Percentiles rank a stretch among this genome's conserved stretches.
phyloP scores from a whole-genome alignment of 1,140 invertebrate genomes.

The Melipona quadrifasciata region DNA sequence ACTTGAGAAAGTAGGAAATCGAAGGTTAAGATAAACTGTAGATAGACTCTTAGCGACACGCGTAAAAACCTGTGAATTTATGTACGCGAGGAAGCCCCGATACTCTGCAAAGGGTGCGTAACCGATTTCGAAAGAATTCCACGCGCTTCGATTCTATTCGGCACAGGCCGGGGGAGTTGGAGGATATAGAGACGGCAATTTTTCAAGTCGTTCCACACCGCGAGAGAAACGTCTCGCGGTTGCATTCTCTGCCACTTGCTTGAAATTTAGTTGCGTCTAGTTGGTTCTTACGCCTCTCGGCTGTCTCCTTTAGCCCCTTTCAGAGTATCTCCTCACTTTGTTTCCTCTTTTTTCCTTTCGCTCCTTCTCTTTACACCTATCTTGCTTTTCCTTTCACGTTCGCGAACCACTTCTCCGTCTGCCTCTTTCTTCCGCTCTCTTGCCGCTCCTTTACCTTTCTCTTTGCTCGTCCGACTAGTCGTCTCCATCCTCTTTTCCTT shows the following conservation, averaged over 20 bases:
- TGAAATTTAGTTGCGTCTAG: slow-evolving; percentile 65
- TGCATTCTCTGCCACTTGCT: slow-evolving; percentile 27
- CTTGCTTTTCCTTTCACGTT: neutral
- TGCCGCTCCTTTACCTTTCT: slow-evolving; percentile 26
- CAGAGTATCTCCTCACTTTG: slow-evolving; percentile 5
- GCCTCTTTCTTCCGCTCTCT: neutral
- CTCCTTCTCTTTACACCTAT: slow-evolving; percentile 17
- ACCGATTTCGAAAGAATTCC: slow-evolving; percentile 48
- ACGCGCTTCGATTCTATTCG: slow-evolving; percentile 23
- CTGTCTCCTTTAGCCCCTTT: slow-evolving; percentile 33
- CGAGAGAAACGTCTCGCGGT: slow-evolving; percentile 28
- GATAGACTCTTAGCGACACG: neutral
- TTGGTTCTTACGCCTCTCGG: slow-evolving; percentile 55
- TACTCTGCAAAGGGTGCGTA: neutral
- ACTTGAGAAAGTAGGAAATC: neutral
- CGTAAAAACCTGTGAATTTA: slow-evolving; percentile 1
- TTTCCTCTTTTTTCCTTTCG: neutral
- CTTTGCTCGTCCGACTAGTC: slow-evolving; percentile 14
- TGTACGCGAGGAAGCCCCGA: neutral
- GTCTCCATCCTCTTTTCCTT: slow-evolving; percentile 44
- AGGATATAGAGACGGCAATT: slow-evolving; percentile 60
- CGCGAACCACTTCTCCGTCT: neutral
- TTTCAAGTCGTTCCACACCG: slow-evolving; percentile 59
- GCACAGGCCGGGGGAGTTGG: slow-evolving; percentile 17
- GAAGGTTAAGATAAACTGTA: neutral